phyloP scores from a whole-genome alignment of 2,888 invertebrate genomes.

The Arge pagana region DNA sequence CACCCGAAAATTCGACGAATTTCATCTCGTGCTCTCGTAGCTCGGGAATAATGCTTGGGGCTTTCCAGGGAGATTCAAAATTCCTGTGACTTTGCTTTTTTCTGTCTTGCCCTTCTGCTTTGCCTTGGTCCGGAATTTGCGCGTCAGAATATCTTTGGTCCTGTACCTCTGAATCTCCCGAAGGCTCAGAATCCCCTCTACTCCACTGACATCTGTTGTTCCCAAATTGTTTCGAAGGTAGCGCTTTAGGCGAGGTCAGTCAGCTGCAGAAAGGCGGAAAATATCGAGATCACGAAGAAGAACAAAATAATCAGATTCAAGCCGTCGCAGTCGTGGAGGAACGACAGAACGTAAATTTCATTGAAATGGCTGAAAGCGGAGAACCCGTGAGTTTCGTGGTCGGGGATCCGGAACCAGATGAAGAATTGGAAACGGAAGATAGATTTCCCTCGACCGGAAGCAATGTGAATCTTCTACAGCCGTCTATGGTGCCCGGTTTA shows the following conservation, averaged over 20 bases:
- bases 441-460: slow-evolving; percentile 47
- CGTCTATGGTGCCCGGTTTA: slow-evolving; percentile 48
- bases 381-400: slow-evolving; percentile 53
- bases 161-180: too few relatives aligned
- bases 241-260: slow-evolving; percentile 36
- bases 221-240: slow-evolving; percentile 51
- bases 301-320: slow-evolving; percentile 10
- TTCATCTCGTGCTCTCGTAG: too few relatives aligned
- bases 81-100: too few relatives aligned
- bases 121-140: too few relatives aligned
- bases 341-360: neutral
- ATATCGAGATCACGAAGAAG: too few relatives aligned
- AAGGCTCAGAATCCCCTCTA: too few relatives aligned
- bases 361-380: slow-evolving; percentile 44
- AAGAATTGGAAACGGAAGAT: slow-evolving; percentile 50
- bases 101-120: too few relatives aligned
- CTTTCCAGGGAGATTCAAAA: too few relatives aligned
- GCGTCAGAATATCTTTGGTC: too few relatives aligned
- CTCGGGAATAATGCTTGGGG: too few relatives aligned
- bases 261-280: slow-evolving; percentile 17
- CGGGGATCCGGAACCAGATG: slow-evolving; percentile 47
- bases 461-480: slow-evolving; percentile 40
- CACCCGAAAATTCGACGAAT: too few relatives aligned
- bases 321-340: neutral
- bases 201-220: slow-evolving; percentile 18